phyloP scores from a whole-genome alignment of 2,113 vertebrate species.

The Callipepla squamata region DNA sequence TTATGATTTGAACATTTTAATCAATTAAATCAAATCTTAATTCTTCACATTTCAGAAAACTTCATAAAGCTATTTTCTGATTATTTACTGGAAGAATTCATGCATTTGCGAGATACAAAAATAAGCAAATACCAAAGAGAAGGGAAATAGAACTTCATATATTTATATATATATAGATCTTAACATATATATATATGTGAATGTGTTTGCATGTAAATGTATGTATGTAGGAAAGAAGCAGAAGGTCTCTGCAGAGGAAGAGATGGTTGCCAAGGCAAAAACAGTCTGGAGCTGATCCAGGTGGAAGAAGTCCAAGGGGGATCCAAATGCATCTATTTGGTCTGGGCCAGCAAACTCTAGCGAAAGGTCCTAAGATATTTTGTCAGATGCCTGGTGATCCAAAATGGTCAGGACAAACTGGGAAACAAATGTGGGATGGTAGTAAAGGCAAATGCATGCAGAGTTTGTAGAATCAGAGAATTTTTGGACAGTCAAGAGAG shows the following conservation, averaged over 20 bases:
- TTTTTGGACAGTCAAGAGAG: neutral
- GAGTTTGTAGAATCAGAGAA: neutral
- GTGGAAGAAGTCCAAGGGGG: neutral
- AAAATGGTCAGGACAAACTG: neutral
- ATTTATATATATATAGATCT: neutral
- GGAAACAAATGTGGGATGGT: neutral
- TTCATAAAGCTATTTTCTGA: neutral
- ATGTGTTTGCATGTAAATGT: neutral
- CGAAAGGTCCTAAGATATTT: neutral
- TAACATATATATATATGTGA: neutral
- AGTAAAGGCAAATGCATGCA: neutral
- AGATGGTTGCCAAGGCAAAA: neutral
- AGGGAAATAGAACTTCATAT: neutral
- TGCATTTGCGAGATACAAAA: neutral
- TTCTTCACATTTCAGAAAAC: neutral
- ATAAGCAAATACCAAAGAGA: neutral
- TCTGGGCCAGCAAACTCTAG: neutral
- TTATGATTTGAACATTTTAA: neutral
- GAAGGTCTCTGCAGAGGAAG: neutral
- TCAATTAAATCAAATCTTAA: neutral
- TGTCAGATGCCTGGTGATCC: neutral
- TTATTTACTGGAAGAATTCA: neutral
- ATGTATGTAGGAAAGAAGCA: neutral
- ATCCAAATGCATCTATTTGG: neutral
- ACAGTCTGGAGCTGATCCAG: neutral